Evolutionary conservation across 2,888 invertebrate species (phyloP), one percentile per base, ranked within the genome.

Genomic region (Nomada flava): DNA sequence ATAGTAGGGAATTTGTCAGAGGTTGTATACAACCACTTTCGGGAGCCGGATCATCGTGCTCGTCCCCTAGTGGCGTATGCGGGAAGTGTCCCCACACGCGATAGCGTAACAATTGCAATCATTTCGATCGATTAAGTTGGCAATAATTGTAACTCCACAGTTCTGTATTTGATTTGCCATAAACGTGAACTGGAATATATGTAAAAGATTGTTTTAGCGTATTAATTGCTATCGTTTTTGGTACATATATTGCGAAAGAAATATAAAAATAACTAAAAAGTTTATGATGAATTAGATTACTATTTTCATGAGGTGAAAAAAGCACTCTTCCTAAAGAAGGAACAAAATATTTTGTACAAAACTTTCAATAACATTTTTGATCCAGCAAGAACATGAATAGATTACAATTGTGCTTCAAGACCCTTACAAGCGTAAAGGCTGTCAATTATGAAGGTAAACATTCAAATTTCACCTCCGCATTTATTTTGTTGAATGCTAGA

Each of bases 361-460:
- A 69, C 15, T 44, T 36, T 15, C 47, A 9, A 42, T 59, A 59
- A 50, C 26, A 57, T 20, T 59, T 18, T 62, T n/a, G 47, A 42
- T 13, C 23, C n/a, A 67, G 13, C 44, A 47, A n/a, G 42, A 88
- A 79, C 44, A 92, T 92, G 92, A 91, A 90, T 67, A 82, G 73
- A 3, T 76, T 92, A 78, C 85, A 89, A 70, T 87, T 82, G 15
- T 86, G 84, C 65, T 50, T 83, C 13, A 89, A 82, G 59, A 68
- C 62, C 15, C 23, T 88, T n/a, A 63, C 68, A 52, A 83, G 71
- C 62, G 13, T 86, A 52, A 89, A 85, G 36, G 52, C 77, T 44
- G 9, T 80, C 9, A 86, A 86, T 84, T 87, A 80, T 57, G 72
- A 88, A 82, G 89, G 91, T 91, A 88, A 82, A 53, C 26, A 15